Evolutionary conservation across 1,140 invertebrate genomes (phyloP), one percentile per base, ranked within the genome.

Genomic region (Ctenoplectra terminalis): DNA sequence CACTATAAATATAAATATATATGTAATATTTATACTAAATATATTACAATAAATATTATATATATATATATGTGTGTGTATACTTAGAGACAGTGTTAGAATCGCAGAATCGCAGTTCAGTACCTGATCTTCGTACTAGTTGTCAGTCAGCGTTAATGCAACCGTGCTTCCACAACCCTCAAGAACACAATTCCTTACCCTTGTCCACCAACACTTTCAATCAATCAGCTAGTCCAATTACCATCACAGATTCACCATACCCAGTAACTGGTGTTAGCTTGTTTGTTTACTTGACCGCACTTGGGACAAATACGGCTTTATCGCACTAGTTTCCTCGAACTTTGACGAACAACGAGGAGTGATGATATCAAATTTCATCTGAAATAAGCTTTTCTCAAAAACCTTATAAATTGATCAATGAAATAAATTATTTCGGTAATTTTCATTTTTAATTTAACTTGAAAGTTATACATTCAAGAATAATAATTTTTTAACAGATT

Each of bases 241-340:
- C 87, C 75, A 87, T 87, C 89, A 90, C 90, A 86, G 75, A 87
- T 83, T 78, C 80, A 87, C 78, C 83, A 90, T 85, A 90, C 86
- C 87, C 89, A 92, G 92, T 91, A 93, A 93, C 91, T 93, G 92
- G 88, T 93, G 91, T 93, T 92, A 91, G 92, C 92, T 94, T 94
- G 91, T 93, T 92, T 92, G 90, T 93, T 91, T 88, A 93, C 90
- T 89, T 91, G 85, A 90, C 87, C 82, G 90, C 91, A 91, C 90
- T 90, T 91, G 92, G 88, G 84, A 91, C 82, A 93, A 94, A 93
- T 93, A 92, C 90, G 86, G 89, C 91, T 92, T 90, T 87, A 71
- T 66, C 71, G 61, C 72, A 81, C 29, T 82, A 76, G 74, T 84
- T 76, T 79, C 70, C 60, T 26, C 52, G 52, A 70, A 75, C 20